phyloP scores from a whole-genome alignment of 2,797 vertebrate species.

The Chaenodraco wilsoni region DNA sequence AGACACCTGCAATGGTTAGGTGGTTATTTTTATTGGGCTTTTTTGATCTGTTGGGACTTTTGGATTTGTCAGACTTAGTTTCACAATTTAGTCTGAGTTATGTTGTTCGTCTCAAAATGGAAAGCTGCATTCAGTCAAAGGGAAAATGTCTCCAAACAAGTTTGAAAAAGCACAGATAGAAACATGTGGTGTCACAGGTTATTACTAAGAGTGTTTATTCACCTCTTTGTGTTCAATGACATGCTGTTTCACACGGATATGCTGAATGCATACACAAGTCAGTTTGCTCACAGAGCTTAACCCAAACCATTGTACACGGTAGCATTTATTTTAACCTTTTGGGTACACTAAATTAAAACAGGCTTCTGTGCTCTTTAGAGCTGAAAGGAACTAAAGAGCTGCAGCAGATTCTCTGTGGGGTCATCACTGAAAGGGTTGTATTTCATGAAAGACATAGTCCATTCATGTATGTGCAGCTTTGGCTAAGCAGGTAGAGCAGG shows the following conservation, averaged over 20 bases:
- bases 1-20: slow-evolving; percentile 21
- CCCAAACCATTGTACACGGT: no score
- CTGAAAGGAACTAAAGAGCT: neutral
- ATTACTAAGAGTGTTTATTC: neutral
- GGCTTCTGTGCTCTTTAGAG: neutral
- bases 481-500: no score
- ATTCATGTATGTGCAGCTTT: no score
- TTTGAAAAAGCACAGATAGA: neutral
- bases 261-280: neutral
- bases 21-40: slow-evolving; percentile 45
- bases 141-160: neutral
- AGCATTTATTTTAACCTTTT: no score
- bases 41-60: slow-evolving; percentile 34
- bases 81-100: neutral
- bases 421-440: neutral
- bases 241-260: neutral
- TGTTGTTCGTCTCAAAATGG: slow-evolving; percentile 5
- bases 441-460: no score
- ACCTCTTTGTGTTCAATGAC: neutral
- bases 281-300: neutral
- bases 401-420: neutral
- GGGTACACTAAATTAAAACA: no score
- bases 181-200: neutral
- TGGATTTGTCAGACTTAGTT: slow-evolving; percentile 4
- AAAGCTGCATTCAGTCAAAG: neutral